Evolutionary conservation across 1,140 invertebrate species (phyloP), one percentile per base, ranked within the genome.

Genomic region (Limonius californicus): DNA sequence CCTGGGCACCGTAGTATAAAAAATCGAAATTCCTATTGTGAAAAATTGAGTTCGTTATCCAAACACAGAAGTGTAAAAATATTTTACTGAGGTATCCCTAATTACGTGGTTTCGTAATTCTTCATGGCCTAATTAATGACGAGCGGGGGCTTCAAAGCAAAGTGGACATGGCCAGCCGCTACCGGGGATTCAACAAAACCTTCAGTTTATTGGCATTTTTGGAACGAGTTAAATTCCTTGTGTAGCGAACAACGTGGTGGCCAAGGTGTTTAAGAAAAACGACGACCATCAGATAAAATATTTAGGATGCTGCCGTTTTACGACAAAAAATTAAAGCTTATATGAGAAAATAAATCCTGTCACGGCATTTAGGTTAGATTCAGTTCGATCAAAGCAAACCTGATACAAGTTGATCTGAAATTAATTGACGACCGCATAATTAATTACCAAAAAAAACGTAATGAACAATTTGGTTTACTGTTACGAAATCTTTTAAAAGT

Each of bases 121-220:
- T 18, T 59, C 57, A 59, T 50, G 43, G 42, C 12, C 16, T 59
- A 47, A 59, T 59, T 47, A 59, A 59, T 59, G 43, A 50, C 12
- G 18, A 8, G 39, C 57, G 57, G 57, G 21, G 23, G 14, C 57
- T 18, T 59, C 57, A 59, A 59, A 59, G 57, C 9, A 32, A 27
- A 16, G 15, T n/a, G 57, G 39, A 59, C 57, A 59, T 30, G 57
- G 39, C n/a, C 57, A 27, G 20, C 57, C 23, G 57, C 57, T 59
- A 59, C 57, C 42, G 57, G 16, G 20, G 42, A 47, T 59, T 50
- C 27, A 35, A 50, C 21, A 45, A 27, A 59, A 50, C 57, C 9
- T 35, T 27, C 21, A 20, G 39, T 59, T 59, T 59, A 59, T 59
- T 59, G 57, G 43, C 43, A 59, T 59, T 47, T 59, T 50, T 50